Conservation (phyloP, 2,888 invertebrate genomes). For the Rhagonycha lutea region DNA sequence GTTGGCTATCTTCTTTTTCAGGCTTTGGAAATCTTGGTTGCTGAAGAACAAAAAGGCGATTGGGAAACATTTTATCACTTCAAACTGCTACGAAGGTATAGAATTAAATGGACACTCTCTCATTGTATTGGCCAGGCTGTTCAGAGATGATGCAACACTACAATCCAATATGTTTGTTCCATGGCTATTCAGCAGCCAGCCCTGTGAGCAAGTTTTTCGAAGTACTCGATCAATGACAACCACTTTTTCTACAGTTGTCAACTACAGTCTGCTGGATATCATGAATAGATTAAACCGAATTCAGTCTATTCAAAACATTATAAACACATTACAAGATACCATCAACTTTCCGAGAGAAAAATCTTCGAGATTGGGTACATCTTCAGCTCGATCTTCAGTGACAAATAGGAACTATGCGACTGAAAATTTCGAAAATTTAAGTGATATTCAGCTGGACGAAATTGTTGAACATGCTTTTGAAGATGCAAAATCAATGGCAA, state of each 20-base stretch:
- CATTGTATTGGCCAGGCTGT: conserved; percentile 15
- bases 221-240: background rate
- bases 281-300: too few species aligned
- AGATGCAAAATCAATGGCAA: too few species aligned
- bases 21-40: conserved; percentile 35
- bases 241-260: background rate
- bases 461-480: too few species aligned
- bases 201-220: conserved; percentile 1
- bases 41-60: conserved; percentile 25
- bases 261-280: too few species aligned
- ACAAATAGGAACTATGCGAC: too few species aligned
- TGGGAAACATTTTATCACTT: conserved; percentile 33
- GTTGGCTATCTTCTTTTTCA: conserved; percentile 33
- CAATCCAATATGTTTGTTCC: background rate
- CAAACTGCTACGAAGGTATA: conserved; percentile 29
- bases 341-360: too few species aligned
- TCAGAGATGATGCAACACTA: background rate
- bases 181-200: conserved; percentile 8
- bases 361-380: too few species aligned
- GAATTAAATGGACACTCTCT: conserved; percentile 33
- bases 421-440: too few species aligned
- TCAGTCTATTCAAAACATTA: too few species aligned
- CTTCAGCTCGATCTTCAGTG: too few species aligned
- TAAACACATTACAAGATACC: too few species aligned
- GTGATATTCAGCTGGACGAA: too few species aligned